These are phyloP conservation scores for Capitulum mitella DNA, from an alignment of 2,888 invertebrate species.

Conservation along the genomic window DNA sequence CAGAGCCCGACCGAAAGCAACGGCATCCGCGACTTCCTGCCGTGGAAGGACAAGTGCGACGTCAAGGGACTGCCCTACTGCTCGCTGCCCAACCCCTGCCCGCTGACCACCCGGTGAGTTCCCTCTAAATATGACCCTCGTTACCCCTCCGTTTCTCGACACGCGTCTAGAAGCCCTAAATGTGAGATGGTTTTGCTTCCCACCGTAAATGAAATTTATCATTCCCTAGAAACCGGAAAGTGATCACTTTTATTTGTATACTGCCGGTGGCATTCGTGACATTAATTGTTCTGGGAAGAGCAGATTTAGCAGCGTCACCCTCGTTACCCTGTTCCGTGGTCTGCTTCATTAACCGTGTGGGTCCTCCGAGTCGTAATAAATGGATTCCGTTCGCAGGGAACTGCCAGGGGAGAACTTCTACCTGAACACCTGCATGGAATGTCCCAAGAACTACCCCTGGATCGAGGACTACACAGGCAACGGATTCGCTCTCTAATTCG, in stretches of 20 bases:
- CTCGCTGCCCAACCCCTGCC: conserved; percentile 83
- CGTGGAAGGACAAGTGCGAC: conserved; percentile 93
- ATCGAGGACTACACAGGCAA: conserved; percentile 89
- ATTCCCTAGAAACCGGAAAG: too few relatives aligned
- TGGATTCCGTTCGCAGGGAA: conserved; percentile 48
- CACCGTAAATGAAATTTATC: too few relatives aligned
- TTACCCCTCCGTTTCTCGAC: too few relatives aligned
- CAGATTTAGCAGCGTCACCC: too few relatives aligned
- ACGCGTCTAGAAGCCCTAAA: too few relatives aligned
- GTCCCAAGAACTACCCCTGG: conserved; percentile 93
- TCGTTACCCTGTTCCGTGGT: too few relatives aligned
- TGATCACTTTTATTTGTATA: too few relatives aligned
- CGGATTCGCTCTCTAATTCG: conserved; percentile 47
- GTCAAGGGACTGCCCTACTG: conserved; percentile 89
- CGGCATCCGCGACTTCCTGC: conserved; percentile 79
- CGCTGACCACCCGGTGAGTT: conserved; percentile 65
- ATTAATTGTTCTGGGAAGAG: too few relatives aligned
- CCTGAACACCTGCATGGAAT: conserved; percentile 91
- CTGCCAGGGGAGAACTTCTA: conserved; percentile 84
- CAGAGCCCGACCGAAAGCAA: conserved; percentile 85
- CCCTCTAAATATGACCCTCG: too few relatives aligned
- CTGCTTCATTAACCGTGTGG: not conserved
- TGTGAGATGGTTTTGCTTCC: too few relatives aligned
- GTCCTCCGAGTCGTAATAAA: not conserved
- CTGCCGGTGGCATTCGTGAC: too few relatives aligned